These are phyloP conservation scores for Gnathonemus longibarbis DNA, from an alignment of 2,113 vertebrate species.

Conservation along the genomic window DNA sequence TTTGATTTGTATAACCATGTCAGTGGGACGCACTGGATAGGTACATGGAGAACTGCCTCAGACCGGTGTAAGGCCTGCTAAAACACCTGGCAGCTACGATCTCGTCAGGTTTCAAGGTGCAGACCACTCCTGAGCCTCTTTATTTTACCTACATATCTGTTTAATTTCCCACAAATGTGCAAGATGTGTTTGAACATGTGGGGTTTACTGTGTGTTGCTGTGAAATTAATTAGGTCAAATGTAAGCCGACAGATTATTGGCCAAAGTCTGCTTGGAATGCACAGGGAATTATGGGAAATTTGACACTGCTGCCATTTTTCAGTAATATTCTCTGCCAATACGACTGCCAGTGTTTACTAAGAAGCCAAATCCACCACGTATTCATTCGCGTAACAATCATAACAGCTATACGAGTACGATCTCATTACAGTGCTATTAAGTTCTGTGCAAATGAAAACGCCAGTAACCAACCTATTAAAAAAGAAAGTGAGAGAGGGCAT, in stretches of 20 bases:
- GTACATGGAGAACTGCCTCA: background rate
- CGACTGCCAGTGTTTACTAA: background rate
- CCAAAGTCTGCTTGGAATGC: background rate
- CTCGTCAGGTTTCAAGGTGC: background rate
- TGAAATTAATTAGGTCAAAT: background rate
- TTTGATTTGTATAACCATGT: background rate
- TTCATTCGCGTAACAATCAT: conserved; percentile 43
- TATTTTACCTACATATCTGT: background rate
- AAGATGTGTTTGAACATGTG: background rate
- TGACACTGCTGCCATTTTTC: conserved; percentile 22
- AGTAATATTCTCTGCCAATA: conserved; percentile 16
- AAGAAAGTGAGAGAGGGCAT: background rate
- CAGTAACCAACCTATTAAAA: conserved; percentile 23
- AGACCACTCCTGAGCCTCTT: background rate
- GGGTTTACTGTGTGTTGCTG: background rate
- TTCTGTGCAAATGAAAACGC: conserved; percentile 52
- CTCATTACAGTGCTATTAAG: conserved; percentile 55
- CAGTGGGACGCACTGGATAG: background rate
- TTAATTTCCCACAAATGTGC: background rate
- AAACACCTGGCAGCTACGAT: background rate
- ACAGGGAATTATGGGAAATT: background rate
- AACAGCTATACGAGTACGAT: conserved; percentile 33
- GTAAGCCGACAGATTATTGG: background rate
- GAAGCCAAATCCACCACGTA: background rate
- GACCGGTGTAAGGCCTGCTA: background rate